phyloP scores from a whole-genome alignment of 2,888 invertebrate species.

The Epistrophe eligans region DNA sequence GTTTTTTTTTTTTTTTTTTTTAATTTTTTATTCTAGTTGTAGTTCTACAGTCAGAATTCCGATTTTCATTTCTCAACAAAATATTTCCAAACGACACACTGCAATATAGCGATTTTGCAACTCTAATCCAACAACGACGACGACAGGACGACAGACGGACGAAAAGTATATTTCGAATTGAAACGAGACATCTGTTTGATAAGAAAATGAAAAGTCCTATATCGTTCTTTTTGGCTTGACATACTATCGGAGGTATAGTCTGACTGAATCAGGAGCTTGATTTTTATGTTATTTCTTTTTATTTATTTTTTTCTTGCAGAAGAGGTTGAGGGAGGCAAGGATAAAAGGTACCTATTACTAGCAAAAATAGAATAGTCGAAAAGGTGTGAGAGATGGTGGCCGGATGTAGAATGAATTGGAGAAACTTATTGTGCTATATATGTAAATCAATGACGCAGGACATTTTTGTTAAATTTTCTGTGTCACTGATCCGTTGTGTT shows the following conservation, averaged over 20 bases:
- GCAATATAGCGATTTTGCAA: neutral
- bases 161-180: conserved; percentile 1
- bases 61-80: conserved; percentile 55
- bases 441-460: conserved; percentile 71
- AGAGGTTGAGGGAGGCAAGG: neutral
- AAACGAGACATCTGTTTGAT: conserved; percentile 59
- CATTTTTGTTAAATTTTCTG: conserved; percentile 54
- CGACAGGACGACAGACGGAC: neutral
- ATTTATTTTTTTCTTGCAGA: no score
- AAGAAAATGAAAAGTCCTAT: conserved; percentile 41
- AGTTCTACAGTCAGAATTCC: neutral
- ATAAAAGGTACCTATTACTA: conserved; percentile 19
- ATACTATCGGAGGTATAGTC: neutral
- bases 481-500: neutral
- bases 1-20: neutral
- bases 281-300: neutral
- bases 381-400: neutral
- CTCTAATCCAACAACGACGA: neutral
- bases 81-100: conserved; percentile 32
- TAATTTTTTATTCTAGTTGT: neutral
- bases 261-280: conserved; percentile 15
- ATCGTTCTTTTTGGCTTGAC: neutral
- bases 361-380: conserved; percentile 2
- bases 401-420: neutral
- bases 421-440: conserved; percentile 60